Conservation (phyloP, 1,140 invertebrate species). For the Daktulosphaira vitifoliae region DNA sequence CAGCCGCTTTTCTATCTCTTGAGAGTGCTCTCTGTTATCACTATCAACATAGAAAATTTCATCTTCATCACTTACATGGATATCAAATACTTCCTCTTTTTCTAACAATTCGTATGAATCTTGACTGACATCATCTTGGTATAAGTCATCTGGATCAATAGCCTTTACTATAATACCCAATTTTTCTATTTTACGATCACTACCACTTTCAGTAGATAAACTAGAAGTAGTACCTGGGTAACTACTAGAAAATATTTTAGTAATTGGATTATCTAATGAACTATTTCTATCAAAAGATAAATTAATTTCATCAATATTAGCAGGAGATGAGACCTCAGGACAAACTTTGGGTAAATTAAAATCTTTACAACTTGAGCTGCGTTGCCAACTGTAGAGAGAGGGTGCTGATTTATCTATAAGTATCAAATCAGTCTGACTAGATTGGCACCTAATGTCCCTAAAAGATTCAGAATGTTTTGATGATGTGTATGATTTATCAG, state of each 20-base stretch:
- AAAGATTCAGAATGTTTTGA: slow-evolving; percentile 20
- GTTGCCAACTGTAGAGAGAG: slow-evolving; percentile 53
- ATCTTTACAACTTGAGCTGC: slow-evolving; percentile 61
- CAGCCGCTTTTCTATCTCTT: slow-evolving; percentile 40
- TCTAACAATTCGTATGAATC: slow-evolving; percentile 80
- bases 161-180: slow-evolving; percentile 39
- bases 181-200: slow-evolving; percentile 42
- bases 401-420: slow-evolving; percentile 17
- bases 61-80: slow-evolving; percentile 44
- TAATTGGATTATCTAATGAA: slow-evolving; percentile 41
- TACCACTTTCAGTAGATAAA: slow-evolving; percentile 48
- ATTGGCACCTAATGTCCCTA: slow-evolving; percentile 26
- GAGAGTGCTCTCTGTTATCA: slow-evolving; percentile 36
- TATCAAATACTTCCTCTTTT: slow-evolving; percentile 51
- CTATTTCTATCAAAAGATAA: slow-evolving; percentile 37
- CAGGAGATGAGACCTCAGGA: slow-evolving; percentile 11
- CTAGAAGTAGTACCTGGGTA: slow-evolving; percentile 67
- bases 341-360: slow-evolving; percentile 24
- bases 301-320: slow-evolving; percentile 13
- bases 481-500: slow-evolving; percentile 20
- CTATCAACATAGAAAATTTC: slow-evolving; percentile 59
- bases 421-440: slow-evolving; percentile 32
- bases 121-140: slow-evolving; percentile 74
- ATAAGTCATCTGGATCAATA: slow-evolving; percentile 36
- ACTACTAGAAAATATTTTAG: slow-evolving; percentile 68